phyloP scores from a whole-genome alignment of 2,113 vertebrate genomes.

The Halcyon malimbica region DNA sequence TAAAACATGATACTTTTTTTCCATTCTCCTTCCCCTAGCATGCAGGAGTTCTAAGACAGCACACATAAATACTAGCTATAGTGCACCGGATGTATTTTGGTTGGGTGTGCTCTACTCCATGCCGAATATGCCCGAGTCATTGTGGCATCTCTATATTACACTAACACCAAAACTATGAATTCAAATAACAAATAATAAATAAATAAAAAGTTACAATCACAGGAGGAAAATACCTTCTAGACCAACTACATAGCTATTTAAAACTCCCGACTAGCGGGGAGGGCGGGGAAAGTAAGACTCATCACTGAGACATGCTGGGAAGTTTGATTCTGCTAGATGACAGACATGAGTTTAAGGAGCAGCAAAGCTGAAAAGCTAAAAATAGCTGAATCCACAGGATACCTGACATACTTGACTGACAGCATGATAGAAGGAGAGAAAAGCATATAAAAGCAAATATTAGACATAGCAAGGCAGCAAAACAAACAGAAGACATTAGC shows the following conservation, averaged over 20 bases:
- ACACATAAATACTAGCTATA: neutral
- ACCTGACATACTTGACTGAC: neutral
- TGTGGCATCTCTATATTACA: fast-evolving
- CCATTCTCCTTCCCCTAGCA: neutral
- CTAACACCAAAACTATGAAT: neutral
- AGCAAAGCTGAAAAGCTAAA: constrained; percentile 7
- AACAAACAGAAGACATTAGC: neutral
- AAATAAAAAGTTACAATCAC: neutral
- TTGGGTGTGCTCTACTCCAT: neutral
- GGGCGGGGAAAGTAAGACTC: neutral
- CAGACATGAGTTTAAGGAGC: neutral
- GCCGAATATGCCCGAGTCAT: neutral
- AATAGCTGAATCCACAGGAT: neutral
- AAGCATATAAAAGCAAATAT: neutral
- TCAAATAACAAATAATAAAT: neutral
- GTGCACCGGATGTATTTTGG: neutral
- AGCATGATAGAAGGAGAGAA: neutral
- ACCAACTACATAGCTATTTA: neutral
- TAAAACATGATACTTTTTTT: neutral
- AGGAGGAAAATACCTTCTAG: neutral
- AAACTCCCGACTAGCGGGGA: neutral
- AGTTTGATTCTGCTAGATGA: neutral
- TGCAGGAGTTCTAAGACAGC: neutral
- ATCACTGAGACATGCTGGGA: neutral
- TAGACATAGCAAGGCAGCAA: neutral